phyloP scores from a whole-genome alignment of 2,113 vertebrate genomes.

The Sisor rabdophorus region DNA sequence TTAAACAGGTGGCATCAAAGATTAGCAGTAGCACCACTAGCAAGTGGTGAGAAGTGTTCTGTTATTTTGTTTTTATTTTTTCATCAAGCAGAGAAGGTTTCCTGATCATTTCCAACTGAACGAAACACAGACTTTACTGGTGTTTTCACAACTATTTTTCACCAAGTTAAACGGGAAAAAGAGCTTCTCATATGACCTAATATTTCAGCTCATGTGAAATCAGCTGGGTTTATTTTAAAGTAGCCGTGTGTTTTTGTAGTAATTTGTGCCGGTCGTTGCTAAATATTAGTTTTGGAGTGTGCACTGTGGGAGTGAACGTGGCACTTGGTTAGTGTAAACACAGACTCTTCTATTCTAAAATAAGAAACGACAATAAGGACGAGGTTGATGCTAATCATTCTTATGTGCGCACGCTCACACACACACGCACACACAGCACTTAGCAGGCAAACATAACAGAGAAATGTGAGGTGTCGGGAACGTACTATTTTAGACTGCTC shows the following conservation, averaged over 20 bases:
- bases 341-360: constrained; percentile 59
- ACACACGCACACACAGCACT: not conserved
- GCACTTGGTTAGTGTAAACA: constrained; percentile 72
- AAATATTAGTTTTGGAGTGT: constrained; percentile 77
- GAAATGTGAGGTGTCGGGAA: not conserved
- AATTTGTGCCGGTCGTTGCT: constrained; percentile 74
- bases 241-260: constrained; percentile 73
- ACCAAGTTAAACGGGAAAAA: constrained; percentile 53
- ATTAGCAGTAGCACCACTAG: constrained; percentile 31
- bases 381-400: constrained; percentile 51
- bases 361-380: constrained; percentile 58
- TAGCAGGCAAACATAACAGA: not conserved
- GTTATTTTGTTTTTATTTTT: constrained; percentile 61
- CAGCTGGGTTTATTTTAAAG: constrained; percentile 80
- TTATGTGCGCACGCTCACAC: constrained; percentile 22
- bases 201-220: constrained; percentile 77
- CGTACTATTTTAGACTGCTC: not conserved
- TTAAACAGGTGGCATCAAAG: not conserved
- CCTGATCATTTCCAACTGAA: constrained; percentile 61
- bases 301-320: constrained; percentile 64
- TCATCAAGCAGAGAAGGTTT: constrained; percentile 69
- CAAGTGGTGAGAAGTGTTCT: constrained; percentile 10
- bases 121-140: constrained; percentile 58
- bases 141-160: constrained; percentile 72
- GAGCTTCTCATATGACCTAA: constrained; percentile 67